A percentile compares a stretch with the other conserved stretches of the same genome.
These are phyloP conservation scores for Leptonema lineaticorne DNA, from an alignment of 1,140 invertebrate species.

Conservation along the genomic window DNA sequence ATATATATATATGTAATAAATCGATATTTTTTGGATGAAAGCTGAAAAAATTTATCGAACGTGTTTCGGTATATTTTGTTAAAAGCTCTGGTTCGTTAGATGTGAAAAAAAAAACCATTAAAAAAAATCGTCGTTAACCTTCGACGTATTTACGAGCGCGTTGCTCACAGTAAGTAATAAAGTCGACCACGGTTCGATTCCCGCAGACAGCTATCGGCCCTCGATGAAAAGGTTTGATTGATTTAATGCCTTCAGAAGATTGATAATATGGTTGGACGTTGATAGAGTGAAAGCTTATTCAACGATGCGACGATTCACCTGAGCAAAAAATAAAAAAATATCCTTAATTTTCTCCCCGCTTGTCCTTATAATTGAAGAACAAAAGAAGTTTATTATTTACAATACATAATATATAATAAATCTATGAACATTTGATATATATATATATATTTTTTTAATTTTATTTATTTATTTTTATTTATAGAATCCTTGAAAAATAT, in stretches of 20 bases:
- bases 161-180: slow-evolving; percentile 23
- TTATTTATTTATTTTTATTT: no score
- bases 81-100: no score
- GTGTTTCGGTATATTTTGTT: no score
- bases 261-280: slow-evolving; percentile 25
- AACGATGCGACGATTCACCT: slow-evolving; percentile 17
- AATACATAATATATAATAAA: background rate
- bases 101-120: no score
- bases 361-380: background rate
- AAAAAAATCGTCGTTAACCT: slow-evolving; percentile 19
- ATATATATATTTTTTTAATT: slow-evolving; percentile 7
- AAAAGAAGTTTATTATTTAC: background rate
- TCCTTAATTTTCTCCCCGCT: slow-evolving; percentile 10
- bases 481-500: no score
- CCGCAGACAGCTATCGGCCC: slow-evolving; percentile 15
- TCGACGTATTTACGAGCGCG: slow-evolving; percentile 20
- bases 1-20: no score
- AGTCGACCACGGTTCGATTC: slow-evolving; percentile 11
- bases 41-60: no score
- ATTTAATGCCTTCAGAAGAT: slow-evolving; percentile 26
- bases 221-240: slow-evolving; percentile 30
- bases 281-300: slow-evolving; percentile 27
- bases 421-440: background rate
- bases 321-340: background rate
- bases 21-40: no score